Evolutionary conservation across 2,797 vertebrate species (phyloP), one percentile per base, ranked within the genome.

Genomic region (Sebastes umbrosus): DNA sequence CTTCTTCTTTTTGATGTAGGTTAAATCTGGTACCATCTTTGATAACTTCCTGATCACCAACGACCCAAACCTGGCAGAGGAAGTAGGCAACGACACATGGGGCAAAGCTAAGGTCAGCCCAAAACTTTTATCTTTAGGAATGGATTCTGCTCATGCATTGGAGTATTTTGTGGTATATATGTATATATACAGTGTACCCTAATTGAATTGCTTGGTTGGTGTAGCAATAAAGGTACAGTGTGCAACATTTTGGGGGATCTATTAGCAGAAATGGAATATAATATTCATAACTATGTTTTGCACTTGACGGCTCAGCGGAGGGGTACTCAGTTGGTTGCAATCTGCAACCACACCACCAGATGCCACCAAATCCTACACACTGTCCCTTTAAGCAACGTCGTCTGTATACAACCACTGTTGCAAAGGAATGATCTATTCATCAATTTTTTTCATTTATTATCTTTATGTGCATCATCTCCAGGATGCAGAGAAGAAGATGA

Each of bases 21-120:
- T 97, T 39, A 97, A 96, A 85, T 97, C 96, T 71, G 96, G 96
- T 22, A 97, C 96, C 3, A 96, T 97, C 83, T 98, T 97, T 89
- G 96, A 96, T 79, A 96, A 97, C 93, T 98, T 98, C 89, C 93
- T 97, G 39, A 96, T 97, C 87, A 96, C 94, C 84, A 96, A 94
- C 70, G 96, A 97, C 88, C 95, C 96, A 73, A 94, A 94, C 34
- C 90, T 97, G 91, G 96, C 97, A 39, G 96, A 97, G 83, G 96
- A 97, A 77, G 87, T 96, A 39, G 96, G 96, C 39, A 94, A 94
- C 69, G 95, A 97, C 82, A 96, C 91, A 2, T 97, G 95, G 97
- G 96, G 95, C 76, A 90, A 92, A 90, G 96, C 95, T 82, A 97
- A 96, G 94, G 96, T 96, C 90, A 90, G 70, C 8, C 20, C 13